Percentiles rank a stretch among this genome's conserved stretches.
These are phyloP conservation scores for Stictocephala bisonia DNA, from an alignment of 2,888 invertebrate species.

Conservation along the genomic window DNA sequence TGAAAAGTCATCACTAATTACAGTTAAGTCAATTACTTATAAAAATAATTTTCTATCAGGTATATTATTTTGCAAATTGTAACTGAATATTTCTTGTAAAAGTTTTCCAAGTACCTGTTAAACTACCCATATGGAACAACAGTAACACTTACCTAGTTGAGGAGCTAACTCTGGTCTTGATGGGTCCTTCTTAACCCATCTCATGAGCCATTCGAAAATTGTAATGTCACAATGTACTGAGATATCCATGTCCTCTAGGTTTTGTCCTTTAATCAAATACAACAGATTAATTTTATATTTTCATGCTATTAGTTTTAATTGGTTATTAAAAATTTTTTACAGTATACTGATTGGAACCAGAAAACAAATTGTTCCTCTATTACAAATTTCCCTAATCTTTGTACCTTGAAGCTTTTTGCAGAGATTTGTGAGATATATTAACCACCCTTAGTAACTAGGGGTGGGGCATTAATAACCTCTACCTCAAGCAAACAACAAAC, in stretches of 20 bases:
- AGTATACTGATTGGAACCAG: no score
- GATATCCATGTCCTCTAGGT: slow-evolving; percentile 92
- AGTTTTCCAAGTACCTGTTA: neutral
- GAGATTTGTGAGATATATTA: no score
- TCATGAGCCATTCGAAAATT: slow-evolving; percentile 97
- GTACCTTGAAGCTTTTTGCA: no score
- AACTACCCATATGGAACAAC: slow-evolving; percentile 2
- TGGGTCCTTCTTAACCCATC: slow-evolving; percentile 88
- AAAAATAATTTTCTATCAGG: neutral
- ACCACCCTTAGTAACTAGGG: no score
- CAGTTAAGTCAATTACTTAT: neutral
- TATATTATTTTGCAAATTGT: neutral
- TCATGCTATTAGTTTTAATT: no score
- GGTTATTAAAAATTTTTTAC: no score
- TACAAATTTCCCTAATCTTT: no score
- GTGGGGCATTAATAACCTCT: no score
- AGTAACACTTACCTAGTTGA: slow-evolving; percentile 57
- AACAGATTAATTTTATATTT: no score
- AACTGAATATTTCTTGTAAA: neutral
- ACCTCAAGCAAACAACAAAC: no score
- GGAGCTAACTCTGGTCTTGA: slow-evolving; percentile 76
- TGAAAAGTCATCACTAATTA: neutral
- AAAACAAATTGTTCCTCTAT: no score
- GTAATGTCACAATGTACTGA: slow-evolving; percentile 96
- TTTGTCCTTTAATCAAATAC: slow-evolving; percentile 67